Base-by-base conservation (phyloP, 2,113 vertebrate species). In the Dromaius novaehollandiae region DNA sequence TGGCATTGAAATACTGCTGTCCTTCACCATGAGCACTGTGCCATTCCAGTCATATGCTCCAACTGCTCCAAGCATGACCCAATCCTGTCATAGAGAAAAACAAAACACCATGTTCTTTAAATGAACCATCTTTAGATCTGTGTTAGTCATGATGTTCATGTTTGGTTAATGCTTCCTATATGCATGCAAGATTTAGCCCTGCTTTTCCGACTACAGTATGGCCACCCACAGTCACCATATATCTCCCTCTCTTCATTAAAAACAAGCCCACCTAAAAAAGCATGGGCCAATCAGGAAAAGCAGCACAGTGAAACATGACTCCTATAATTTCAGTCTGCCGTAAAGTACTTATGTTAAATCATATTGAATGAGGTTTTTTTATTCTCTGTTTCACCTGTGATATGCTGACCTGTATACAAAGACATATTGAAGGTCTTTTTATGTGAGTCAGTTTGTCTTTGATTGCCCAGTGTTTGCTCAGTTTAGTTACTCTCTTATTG, bases 21-120 rank as follows among this genome's bases (percentile, higher is more conserved):
- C 96, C 5, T 98, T 98, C 36, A 99, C 97, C 99, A 99, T 99
- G 28, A 99, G 95, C 26, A 99, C 99, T 0, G 99, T 99, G 79
- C 99, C 99, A 15, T 99, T 99, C 99, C 99, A 99, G 81, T 99
- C 99, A 87, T 99, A 99, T 2, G 99, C 99, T 81, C 99, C 99
- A 69, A 99, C 99, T 19, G 99, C 99, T 93, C 99, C 99, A 53
- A 99, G 98, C 98, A 99, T 98, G 91, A 99, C 65, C 89, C 98
- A 99, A 0, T 99, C 98, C 99, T 99, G 53, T 20, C 3, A 53
- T 3, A 69, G 38, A 83, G 51, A 58, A 7, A 95, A 80, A 68
- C 24, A 87, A 87, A 81, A 73, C 32, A 63, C 66, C 12, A 4
- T 26, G 8, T 50, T 93, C 12, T 77, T 38, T 26, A 12, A 5